Evolutionary conservation across 2,797 vertebrate species (phyloP).

Genomic region (Anolis apletophallus): DNA sequence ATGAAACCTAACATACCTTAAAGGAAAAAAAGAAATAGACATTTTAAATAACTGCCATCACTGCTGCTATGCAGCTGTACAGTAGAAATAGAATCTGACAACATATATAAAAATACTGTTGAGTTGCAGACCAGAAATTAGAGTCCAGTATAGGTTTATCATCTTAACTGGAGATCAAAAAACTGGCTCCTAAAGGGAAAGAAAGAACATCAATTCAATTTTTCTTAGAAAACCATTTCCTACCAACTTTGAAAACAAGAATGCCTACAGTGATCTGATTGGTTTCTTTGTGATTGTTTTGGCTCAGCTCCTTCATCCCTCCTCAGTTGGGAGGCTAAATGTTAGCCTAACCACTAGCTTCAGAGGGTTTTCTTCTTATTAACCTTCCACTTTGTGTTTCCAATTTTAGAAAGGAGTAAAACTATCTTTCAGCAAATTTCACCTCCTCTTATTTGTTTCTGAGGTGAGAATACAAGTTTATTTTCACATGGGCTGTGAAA

Average conservation of each 20-base stretch:
- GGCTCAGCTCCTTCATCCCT: conserved; percentile 62
- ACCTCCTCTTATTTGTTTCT: conserved; percentile 45
- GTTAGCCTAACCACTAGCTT: conserved; percentile 47
- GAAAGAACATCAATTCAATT: conserved; percentile 47
- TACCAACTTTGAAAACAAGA: conserved; percentile 66
- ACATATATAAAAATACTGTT: conserved; percentile 55
- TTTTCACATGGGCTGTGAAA: not conserved
- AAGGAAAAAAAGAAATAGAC: not conserved
- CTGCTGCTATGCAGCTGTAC: conserved; percentile 29
- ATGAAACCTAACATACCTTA: conserved; percentile 16
- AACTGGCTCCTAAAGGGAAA: conserved; percentile 56
- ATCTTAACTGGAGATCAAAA: conserved; percentile 53
- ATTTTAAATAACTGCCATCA: conserved; percentile 22
- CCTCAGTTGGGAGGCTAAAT: conserved; percentile 60
- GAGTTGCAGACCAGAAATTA: conserved; percentile 59
- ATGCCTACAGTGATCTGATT: conserved; percentile 59
- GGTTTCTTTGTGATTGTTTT: conserved; percentile 67
- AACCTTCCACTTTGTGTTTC: conserved; percentile 62
- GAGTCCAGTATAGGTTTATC: conserved; percentile 57
- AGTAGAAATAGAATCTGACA: conserved; percentile 55
- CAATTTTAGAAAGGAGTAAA: conserved; percentile 56
- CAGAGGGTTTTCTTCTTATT: conserved; percentile 51
- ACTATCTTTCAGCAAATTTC: conserved; percentile 27
- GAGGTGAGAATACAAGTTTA: conserved; percentile 45
- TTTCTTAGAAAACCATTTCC: conserved; percentile 66